phyloP scores from a whole-genome alignment of 2,113 vertebrate genomes.

The Meriones unguiculatus region DNA sequence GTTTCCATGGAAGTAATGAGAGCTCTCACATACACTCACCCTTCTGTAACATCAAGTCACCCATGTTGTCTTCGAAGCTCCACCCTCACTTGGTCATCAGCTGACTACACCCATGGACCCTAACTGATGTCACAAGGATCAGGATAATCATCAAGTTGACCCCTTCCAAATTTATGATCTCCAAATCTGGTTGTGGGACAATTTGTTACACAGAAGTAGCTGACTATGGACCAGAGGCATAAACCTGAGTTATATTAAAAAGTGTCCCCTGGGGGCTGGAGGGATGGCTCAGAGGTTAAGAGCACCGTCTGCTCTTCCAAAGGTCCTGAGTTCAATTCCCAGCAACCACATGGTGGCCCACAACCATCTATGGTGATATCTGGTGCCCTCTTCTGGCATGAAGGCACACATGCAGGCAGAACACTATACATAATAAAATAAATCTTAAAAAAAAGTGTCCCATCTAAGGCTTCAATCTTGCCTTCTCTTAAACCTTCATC shows the following conservation, averaged over 20 bases:
- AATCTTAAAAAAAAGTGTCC: too few species aligned
- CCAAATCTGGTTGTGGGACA: not conserved
- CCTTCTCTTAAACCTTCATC: not conserved
- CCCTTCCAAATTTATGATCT: not conserved
- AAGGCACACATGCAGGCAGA: too few species aligned
- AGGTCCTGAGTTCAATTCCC: too few species aligned
- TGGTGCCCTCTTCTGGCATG: too few species aligned
- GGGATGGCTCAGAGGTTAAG: too few species aligned
- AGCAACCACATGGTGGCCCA: too few species aligned
- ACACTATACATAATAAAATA: too few species aligned
- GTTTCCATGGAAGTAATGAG: not conserved
- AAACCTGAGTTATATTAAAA: not conserved
- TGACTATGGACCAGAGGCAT: not conserved
- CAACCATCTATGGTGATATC: too few species aligned
- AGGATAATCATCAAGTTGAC: not conserved
- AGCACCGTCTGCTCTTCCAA: too few species aligned
- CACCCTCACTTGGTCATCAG: not conserved
- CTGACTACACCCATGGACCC: not conserved
- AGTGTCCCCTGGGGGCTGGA: too few species aligned
- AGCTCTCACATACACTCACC: accelerated
- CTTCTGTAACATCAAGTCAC: not conserved
- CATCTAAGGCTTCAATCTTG: not conserved
- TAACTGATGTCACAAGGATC: not conserved
- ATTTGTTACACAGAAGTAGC: not conserved
- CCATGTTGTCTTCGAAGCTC: not conserved